phyloP scores from a whole-genome alignment of 2,888 invertebrate species.

The Cactoblastis cactorum region DNA sequence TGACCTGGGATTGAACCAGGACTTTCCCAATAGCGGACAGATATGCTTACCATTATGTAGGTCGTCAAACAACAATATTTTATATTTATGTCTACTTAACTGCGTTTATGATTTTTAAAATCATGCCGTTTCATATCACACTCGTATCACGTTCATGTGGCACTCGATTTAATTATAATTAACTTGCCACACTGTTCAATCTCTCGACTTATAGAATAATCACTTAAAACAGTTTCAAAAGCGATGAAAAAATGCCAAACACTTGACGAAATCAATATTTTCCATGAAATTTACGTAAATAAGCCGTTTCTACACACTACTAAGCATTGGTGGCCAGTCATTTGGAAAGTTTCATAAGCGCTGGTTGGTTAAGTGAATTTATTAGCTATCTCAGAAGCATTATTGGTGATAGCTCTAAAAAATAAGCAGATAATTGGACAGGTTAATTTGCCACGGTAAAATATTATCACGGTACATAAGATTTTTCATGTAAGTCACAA shows the following conservation, averaged over 20 bases:
- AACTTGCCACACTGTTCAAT: background rate
- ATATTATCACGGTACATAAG: too few species aligned
- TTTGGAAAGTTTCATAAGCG: slow-evolving; percentile 9
- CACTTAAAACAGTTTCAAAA: slow-evolving; percentile 5
- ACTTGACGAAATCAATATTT: slow-evolving; percentile 13
- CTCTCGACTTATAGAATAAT: background rate
- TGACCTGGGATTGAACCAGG: too few species aligned
- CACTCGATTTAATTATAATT: too few species aligned
- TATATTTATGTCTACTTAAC: too few species aligned
- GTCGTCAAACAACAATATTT: too few species aligned
- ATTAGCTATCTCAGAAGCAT: background rate
- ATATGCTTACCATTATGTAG: too few species aligned
- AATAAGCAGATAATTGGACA: background rate
- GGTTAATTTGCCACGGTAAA: too few species aligned
- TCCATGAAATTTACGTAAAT: slow-evolving; percentile 16
- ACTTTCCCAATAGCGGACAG: too few species aligned
- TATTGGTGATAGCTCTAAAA: background rate
- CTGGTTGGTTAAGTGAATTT: slow-evolving; percentile 3
- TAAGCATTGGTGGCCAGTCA: background rate
- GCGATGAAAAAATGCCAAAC: background rate
- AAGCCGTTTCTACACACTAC: slow-evolving; percentile 1
- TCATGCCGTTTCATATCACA: too few species aligned
- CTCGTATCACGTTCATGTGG: too few species aligned
- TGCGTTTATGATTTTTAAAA: too few species aligned
- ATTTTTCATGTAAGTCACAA: too few species aligned